These are phyloP conservation scores for Lamellibrachia columna DNA, from an alignment of 2,888 invertebrate species.

Conservation along the genomic window DNA sequence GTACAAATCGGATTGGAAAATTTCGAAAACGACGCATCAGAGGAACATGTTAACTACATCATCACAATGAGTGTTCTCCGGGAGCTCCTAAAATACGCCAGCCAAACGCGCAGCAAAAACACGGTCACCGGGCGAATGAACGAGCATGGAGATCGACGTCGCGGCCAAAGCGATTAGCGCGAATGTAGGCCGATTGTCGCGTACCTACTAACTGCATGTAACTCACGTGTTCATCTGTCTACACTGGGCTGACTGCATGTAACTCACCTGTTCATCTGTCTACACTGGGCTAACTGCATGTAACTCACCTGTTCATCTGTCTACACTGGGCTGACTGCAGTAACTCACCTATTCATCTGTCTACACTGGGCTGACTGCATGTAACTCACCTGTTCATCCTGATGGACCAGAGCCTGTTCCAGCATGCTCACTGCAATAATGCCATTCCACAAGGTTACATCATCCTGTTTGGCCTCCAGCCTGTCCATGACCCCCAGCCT, in stretches of 20 bases:
- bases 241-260: background rate
- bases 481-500: background rate
- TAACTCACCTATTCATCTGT: background rate
- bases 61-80: too few species aligned
- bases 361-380: background rate
- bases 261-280: background rate
- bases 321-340: too few species aligned
- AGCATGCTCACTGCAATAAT: conserved; percentile 68
- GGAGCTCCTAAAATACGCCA: too few species aligned
- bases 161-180: too few species aligned
- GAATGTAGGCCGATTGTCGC: too few species aligned
- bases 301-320: background rate
- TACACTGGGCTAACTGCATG: background rate
- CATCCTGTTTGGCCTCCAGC: background rate
- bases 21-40: too few species aligned
- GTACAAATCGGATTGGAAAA: too few species aligned
- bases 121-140: too few species aligned
- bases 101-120: too few species aligned
- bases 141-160: too few species aligned
- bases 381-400: conserved; percentile 31
- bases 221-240: background rate
- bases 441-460: conserved; percentile 69
- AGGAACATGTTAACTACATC: too few species aligned
- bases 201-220: too few species aligned
- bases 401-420: conserved; percentile 19